These are phyloP conservation scores for Leptopilina syphax DNA, from an alignment of 2,888 invertebrate species.

Conservation along the genomic window DNA sequence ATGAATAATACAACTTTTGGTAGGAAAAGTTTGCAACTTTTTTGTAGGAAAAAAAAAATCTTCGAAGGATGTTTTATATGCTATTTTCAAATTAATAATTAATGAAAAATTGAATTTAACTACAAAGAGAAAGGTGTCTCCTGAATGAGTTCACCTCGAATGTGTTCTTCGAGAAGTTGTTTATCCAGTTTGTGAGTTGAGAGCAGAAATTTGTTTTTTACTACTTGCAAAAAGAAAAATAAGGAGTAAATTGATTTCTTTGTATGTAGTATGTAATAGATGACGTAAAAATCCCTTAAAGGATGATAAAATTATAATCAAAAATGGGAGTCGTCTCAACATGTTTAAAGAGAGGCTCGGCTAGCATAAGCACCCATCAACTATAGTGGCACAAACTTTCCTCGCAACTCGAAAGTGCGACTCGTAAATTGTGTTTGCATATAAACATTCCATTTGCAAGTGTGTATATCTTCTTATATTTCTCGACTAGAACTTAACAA, in stretches of 20 bases:
- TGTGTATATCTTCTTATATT: too few species aligned
- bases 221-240: neutral
- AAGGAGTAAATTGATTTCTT: constrained; percentile 9
- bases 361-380: too few species aligned
- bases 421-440: constrained; percentile 1
- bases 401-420: too few species aligned
- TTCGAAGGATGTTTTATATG: neutral
- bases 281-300: constrained; percentile 19
- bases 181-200: neutral
- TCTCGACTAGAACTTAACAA: too few species aligned
- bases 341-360: neutral
- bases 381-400: too few species aligned
- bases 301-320: constrained; percentile 11
- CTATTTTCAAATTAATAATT: neutral
- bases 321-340: constrained; percentile 5
- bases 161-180: constrained; percentile 10
- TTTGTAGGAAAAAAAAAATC: too few species aligned
- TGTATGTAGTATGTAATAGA: too few species aligned
- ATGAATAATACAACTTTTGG: too few species aligned
- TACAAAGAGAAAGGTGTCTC: constrained; percentile 15
- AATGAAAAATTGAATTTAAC: constrained; percentile 1
- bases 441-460: constrained; percentile 1
- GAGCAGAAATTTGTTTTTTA: constrained; percentile 13
- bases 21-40: too few species aligned
- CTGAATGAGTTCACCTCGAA: constrained; percentile 17